These are phyloP conservation scores for Sabatieria punctata DNA, from an alignment of 2,888 invertebrate species.

Conservation along the genomic window DNA sequence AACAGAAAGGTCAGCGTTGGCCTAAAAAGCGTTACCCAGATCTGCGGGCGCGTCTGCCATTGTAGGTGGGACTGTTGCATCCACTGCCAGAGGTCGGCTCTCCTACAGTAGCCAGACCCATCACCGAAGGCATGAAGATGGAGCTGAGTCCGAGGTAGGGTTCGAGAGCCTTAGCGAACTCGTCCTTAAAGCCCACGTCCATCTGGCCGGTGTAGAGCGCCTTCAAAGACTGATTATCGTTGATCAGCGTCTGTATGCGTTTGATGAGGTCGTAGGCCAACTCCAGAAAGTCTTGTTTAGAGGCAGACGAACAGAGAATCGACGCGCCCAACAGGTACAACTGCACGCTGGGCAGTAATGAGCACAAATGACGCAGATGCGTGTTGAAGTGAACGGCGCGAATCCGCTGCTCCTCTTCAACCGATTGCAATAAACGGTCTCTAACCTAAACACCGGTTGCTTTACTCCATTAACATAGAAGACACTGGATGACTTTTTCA, in stretches of 20 bases:
- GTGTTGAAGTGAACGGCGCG: conserved; percentile 35
- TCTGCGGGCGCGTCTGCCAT: neutral
- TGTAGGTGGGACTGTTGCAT: neutral
- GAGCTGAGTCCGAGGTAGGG: conserved; percentile 11
- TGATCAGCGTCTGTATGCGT: neutral
- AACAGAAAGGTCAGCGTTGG: no score
- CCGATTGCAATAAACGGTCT: conserved; percentile 47
- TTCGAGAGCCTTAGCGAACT: conserved; percentile 11
- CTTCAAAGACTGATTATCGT: neutral
- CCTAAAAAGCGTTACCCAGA: no score
- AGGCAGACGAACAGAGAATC: conserved; percentile 51
- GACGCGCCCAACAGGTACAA: conserved; percentile 52
- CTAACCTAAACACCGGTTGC: conserved; percentile 25
- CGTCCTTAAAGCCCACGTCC: conserved; percentile 4
- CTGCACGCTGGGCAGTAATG: conserved; percentile 46
- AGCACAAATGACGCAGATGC: conserved; percentile 43
- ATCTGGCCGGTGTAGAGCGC: neutral
- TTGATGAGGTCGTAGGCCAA: conserved; percentile 35
- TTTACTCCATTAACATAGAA: no score
- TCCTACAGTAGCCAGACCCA: neutral
- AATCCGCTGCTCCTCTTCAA: conserved; percentile 32
- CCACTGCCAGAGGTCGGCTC: neutral
- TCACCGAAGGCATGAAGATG: neutral
- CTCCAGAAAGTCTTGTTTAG: conserved; percentile 55
- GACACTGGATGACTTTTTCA: no score